Evolutionary conservation across 2,888 invertebrate species (phyloP).

Genomic region (Pachymerium ferrugineum): DNA sequence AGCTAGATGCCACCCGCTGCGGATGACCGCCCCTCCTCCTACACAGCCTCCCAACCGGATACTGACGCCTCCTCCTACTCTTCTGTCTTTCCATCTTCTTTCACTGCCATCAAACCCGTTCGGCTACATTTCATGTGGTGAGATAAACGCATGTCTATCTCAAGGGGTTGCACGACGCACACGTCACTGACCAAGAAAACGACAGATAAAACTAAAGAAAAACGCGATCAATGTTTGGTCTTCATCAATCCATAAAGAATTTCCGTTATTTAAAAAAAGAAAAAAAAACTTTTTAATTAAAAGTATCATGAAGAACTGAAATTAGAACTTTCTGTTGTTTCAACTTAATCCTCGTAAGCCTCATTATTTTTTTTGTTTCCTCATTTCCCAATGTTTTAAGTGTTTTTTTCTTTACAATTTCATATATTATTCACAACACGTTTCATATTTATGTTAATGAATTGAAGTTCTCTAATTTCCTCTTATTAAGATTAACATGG

Average conservation of each 20-base stretch:
- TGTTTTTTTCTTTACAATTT: too few species aligned
- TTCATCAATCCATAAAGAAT: neutral
- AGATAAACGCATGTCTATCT: conserved; percentile 1
- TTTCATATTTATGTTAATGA: too few species aligned
- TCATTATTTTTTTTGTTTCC: too few species aligned
- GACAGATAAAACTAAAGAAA: neutral
- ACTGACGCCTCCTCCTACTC: neutral
- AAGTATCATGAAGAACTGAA: too few species aligned
- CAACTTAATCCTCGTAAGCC: too few species aligned
- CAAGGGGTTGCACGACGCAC: neutral
- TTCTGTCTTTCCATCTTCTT: neutral
- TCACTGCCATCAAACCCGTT: neutral
- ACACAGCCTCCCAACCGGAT: neutral
- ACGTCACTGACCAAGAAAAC: neutral
- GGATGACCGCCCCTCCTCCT: neutral
- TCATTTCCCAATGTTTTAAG: too few species aligned
- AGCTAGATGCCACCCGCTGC: neutral
- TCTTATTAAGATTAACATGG: too few species aligned
- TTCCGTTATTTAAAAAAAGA: too few species aligned
- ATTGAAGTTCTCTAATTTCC: too few species aligned
- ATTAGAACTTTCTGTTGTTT: too few species aligned
- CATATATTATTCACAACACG: too few species aligned
- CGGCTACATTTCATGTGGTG: neutral
- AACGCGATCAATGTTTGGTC: neutral
- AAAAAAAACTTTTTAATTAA: too few species aligned